Percentiles rank a stretch among this genome's conserved stretches.
Evolutionary conservation across 1,140 invertebrate genomes (phyloP).

Genomic region (Drosophila biarmipes): DNA sequence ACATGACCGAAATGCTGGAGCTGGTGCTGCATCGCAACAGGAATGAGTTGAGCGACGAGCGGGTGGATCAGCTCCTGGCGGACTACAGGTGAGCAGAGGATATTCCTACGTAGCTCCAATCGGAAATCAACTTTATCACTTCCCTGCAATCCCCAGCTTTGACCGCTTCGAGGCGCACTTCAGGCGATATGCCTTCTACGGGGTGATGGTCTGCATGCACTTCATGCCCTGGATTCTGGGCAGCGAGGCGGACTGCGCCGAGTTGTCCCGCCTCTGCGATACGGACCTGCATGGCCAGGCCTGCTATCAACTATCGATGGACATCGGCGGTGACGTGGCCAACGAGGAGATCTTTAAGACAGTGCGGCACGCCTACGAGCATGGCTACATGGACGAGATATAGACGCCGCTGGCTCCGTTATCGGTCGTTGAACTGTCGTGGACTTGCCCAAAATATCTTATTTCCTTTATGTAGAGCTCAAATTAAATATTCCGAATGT

Average conservation of each 20-base stretch:
- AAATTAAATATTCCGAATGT: conserved; percentile 9
- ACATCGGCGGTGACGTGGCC: conserved; percentile 69
- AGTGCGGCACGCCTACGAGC: conserved; percentile 62
- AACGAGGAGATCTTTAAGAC: conserved; percentile 63
- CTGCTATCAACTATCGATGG: conserved; percentile 59
- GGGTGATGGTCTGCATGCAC: conserved; percentile 72
- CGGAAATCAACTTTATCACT: no score
- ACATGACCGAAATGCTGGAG: conserved; percentile 61
- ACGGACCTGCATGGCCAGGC: conserved; percentile 65
- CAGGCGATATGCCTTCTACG: conserved; percentile 75
- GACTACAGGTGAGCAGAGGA: conserved; percentile 44
- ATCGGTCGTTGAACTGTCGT: background rate
- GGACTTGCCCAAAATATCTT: background rate
- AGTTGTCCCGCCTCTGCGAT: conserved; percentile 68
- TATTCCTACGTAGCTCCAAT: no score
- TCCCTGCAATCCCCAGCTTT: conserved; percentile 29
- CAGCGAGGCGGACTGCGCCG: conserved; percentile 56
- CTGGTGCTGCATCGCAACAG: conserved; percentile 62
- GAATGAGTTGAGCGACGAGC: conserved; percentile 33
- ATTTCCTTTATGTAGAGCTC: background rate
- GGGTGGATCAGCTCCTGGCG: conserved; percentile 38
- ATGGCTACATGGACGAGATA: conserved; percentile 78
- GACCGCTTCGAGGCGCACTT: conserved; percentile 71
- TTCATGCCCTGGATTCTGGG: conserved; percentile 77
- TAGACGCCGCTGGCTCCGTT: background rate